Conservation (phyloP, 2,888 invertebrate species). For the Stenolophus ochropezus region DNA sequence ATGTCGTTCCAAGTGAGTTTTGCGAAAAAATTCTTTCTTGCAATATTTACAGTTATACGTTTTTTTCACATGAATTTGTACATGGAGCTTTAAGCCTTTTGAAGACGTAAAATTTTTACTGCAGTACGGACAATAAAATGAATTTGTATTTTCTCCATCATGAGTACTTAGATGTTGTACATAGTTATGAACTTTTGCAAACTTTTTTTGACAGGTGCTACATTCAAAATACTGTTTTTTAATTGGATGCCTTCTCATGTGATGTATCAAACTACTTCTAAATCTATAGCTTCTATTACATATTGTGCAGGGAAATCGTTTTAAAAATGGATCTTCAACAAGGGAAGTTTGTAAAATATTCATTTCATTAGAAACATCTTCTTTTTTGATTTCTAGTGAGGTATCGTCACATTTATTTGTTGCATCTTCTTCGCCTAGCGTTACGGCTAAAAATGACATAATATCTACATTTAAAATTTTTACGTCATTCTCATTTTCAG, state of each 20-base stretch:
- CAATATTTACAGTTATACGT: conserved; percentile 36
- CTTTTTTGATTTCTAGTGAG: conserved; percentile 8
- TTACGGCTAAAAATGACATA: conserved; percentile 53
- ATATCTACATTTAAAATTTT: conserved; percentile 45
- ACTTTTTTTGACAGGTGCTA: conserved; percentile 36
- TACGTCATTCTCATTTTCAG: conserved; percentile 26
- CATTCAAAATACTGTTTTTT: conserved; percentile 43
- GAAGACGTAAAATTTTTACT: conserved; percentile 28
- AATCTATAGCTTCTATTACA: conserved; percentile 46
- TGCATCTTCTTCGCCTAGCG: conserved; percentile 38
- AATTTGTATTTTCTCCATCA: neutral
- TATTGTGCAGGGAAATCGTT: conserved; percentile 22
- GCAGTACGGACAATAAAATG: conserved; percentile 46
- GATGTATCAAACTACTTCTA: conserved; percentile 42
- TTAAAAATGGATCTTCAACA: conserved; percentile 17
- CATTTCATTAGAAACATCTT: conserved; percentile 19
- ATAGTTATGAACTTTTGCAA: conserved; percentile 21
- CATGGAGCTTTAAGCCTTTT: conserved; percentile 38
- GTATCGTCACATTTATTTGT: conserved; percentile 11
- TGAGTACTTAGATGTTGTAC: conserved; percentile 43
- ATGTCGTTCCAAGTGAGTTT: conserved; percentile 41
- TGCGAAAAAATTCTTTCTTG: conserved; percentile 39
- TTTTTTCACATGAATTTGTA: conserved; percentile 6
- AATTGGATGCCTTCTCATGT: conserved; percentile 46
- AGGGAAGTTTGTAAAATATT: conserved; percentile 20